Conservation (phyloP, 1,140 invertebrate species). For the Ectropis grisescens region DNA sequence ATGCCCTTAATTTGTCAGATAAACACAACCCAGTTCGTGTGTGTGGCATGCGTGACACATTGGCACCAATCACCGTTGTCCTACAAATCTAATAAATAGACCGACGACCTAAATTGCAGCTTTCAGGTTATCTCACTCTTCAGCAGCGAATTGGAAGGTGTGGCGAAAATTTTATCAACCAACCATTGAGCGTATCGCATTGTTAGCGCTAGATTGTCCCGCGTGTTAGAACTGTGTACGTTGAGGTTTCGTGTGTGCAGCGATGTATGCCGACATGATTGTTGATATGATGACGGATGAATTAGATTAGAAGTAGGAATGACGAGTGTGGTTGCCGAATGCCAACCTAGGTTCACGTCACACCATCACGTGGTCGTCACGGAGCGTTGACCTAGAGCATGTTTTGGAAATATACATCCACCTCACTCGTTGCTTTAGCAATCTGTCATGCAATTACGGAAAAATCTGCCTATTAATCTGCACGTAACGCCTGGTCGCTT, state of each 20-base stretch:
- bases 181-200: no score
- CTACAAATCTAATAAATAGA: conserved; percentile 25
- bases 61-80: conserved; percentile 20
- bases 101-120: conserved; percentile 39
- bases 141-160: conserved; percentile 14
- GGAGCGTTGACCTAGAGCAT: conserved; percentile 48
- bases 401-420: conserved; percentile 49
- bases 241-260: conserved; percentile 3
- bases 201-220: no score
- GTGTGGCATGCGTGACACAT: conserved; percentile 11
- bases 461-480: conserved; percentile 25
- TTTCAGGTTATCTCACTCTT: conserved; percentile 45
- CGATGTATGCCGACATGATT: conserved; percentile 14
- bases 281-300: conserved; percentile 8
- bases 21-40: conserved; percentile 8
- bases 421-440: conserved; percentile 2
- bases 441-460: conserved; percentile 31
- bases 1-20: conserved; percentile 13
- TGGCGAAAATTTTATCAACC: conserved; percentile 5
- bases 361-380: conserved; percentile 41
- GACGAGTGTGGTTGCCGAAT: conserved; percentile 17
- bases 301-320: conserved; percentile 35
- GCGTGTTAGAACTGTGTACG: no score
- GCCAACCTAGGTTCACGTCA: conserved; percentile 31
- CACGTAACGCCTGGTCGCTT: conserved; percentile 4